phyloP scores from a whole-genome alignment of 1,140 invertebrate genomes.

The Meloidogyne exigua region DNA sequence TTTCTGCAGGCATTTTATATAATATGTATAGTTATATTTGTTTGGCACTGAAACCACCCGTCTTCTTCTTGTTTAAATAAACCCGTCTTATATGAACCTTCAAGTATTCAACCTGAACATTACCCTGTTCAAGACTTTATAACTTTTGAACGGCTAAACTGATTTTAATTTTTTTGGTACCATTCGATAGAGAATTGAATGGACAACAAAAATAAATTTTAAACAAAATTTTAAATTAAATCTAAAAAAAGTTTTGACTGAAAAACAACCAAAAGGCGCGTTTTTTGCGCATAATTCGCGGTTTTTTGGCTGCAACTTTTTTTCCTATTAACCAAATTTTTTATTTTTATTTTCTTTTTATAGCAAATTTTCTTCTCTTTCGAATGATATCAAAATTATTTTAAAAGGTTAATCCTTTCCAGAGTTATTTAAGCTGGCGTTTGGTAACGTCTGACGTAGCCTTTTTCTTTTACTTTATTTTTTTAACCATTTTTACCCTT shows the following conservation, averaged over 20 bases:
- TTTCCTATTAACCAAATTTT: not conserved
- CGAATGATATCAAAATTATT: not conserved
- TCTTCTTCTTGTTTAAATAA: not conserved
- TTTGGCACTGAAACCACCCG: not conserved
- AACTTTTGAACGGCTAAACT: not conserved
- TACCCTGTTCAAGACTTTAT: not conserved
- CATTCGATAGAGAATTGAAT: not conserved
- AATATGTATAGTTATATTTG: no score
- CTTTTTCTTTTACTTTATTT: not conserved
- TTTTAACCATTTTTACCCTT: not conserved
- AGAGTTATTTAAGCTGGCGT: not conserved
- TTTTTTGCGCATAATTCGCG: not conserved
- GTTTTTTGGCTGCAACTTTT: not conserved
- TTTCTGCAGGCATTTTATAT: not conserved
- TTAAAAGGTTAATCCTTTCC: not conserved
- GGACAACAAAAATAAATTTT: not conserved
- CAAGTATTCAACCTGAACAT: not conserved
- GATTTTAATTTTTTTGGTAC: not conserved
- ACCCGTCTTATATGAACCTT: not conserved
- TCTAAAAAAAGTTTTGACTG: not conserved
- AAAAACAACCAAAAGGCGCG: not conserved
- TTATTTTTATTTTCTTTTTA: not conserved
- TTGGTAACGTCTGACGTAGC: not conserved
- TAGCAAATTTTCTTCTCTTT: not conserved
- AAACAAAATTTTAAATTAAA: not conserved